Base-by-base conservation (phyloP, 2,797 vertebrate genomes). In the Microcaecilia unicolor region DNA sequence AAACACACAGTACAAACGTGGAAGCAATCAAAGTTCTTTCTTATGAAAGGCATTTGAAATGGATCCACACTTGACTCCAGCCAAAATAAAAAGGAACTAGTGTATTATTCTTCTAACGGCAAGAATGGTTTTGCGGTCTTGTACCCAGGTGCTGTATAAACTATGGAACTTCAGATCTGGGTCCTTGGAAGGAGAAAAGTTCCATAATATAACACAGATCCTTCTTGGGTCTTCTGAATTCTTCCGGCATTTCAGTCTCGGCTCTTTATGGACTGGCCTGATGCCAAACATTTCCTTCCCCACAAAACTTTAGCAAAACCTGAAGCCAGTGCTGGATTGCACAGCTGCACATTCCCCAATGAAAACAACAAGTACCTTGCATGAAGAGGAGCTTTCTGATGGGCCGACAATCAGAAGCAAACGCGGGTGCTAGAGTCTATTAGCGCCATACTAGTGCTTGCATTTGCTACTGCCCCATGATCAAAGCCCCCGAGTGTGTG, bases 221-320 rank as follows among this genome's bases (percentile, higher is more conserved):
- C 27, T 46, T 64, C 33, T 57, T 34, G 25, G 22, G 46, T 58
- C 35, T 61, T 47, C 21, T 0, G 44, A 38, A 44, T 44, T 58
- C 45, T 56, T 45, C 53, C 58, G 58, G 58, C 63, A 37, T 48
- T 61, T 58, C 42, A 32, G 58, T 66, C 67, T 71, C 63, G 68
- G 61, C 68, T 41, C 53, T 56, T 61, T 64, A 62, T 48, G 44
- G 55, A 48, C 46, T 63, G 48, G 45, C 63, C 53, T 44, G 8
- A 58, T 67, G 72, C 69, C 63, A 64, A 70, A 53, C 30, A 51
- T 41, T 51, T 55, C 44, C 39, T 64, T 75, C 68, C 70, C 61
- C 65, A 65, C 54, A 61, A 61, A 74, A 64, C 49, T 60, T 51
- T 26, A 61, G 60, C 57, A 61, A 64, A 60, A 40, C 54, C 41